Percentiles rank a stretch among this genome's conserved stretches.
phyloP scores from a whole-genome alignment of 2,797 vertebrate genomes.

The Agapornis canus region DNA sequence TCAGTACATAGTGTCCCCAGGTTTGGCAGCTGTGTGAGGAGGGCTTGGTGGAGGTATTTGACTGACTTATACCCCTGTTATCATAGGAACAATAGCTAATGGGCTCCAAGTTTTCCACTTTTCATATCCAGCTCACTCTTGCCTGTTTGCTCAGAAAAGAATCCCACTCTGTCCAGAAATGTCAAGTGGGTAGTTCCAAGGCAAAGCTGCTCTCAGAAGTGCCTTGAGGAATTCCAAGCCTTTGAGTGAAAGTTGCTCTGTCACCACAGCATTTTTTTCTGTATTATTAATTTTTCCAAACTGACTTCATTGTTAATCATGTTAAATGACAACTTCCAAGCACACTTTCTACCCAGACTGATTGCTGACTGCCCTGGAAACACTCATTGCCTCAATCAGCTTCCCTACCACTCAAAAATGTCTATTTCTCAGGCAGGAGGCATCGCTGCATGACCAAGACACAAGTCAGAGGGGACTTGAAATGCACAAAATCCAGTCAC shows the following conservation, averaged over 20 bases:
- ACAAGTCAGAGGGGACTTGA: neutral
- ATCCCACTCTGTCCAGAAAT: slow-evolving; percentile 11
- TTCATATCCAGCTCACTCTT: neutral
- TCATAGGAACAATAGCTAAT: neutral
- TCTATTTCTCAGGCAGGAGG: neutral
- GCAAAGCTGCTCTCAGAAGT: slow-evolving; percentile 22
- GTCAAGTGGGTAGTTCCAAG: slow-evolving; percentile 43
- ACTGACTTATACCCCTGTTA: neutral
- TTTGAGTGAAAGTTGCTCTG: neutral
- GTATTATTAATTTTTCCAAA: neutral
- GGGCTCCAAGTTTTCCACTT: neutral
- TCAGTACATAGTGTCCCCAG: neutral
- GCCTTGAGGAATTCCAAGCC: slow-evolving; percentile 33
- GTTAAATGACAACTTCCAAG: neutral
- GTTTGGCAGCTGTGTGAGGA: neutral
- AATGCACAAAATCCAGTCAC: neutral
- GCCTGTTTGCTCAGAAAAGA: slow-evolving; percentile 40
- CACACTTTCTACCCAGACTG: neutral
- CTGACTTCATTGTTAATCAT: rapidly evolving
- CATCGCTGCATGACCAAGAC: neutral
- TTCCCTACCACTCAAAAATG: neutral
- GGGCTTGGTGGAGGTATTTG: neutral
- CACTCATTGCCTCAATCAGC: neutral
- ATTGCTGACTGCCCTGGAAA: neutral
- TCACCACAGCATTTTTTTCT: neutral